phyloP scores from a whole-genome alignment of 2,888 invertebrate species.

The Trisateles emortualis region DNA sequence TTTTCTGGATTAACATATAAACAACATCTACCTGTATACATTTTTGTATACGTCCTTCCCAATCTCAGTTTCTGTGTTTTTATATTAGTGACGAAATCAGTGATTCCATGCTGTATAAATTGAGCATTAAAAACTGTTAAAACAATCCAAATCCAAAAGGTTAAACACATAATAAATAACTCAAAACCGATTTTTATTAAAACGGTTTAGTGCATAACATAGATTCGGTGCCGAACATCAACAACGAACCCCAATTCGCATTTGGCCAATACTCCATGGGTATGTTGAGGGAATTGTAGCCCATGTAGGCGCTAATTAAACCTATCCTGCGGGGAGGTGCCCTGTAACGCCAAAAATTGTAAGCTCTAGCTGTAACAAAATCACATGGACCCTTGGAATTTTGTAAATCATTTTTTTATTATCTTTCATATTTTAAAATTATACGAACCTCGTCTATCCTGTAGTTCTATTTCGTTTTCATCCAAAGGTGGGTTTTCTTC shows the following conservation, averaged over 20 bases:
- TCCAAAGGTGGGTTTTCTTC: constrained; percentile 92
- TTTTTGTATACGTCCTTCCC: constrained; percentile 20
- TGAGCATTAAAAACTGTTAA: constrained; percentile 29
- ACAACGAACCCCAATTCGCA: constrained; percentile 88
- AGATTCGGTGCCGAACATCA: constrained; percentile 66
- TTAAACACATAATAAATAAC: constrained; percentile 24
- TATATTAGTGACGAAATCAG: constrained; percentile 35
- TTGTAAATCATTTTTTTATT: constrained; percentile 44
- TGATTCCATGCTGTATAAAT: constrained; percentile 6
- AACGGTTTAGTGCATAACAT: constrained; percentile 55
- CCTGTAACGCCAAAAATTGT: constrained; percentile 87
- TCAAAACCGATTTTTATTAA: constrained; percentile 41
- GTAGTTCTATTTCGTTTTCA: constrained; percentile 89
- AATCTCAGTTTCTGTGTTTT: constrained; percentile 5
- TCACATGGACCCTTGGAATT: constrained; percentile 74
- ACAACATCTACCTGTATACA: constrained; percentile 8
- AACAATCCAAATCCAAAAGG: constrained; percentile 34
- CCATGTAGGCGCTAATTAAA: constrained; percentile 81
- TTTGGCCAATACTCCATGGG: constrained; percentile 87
- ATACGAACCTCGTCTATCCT: constrained; percentile 89
- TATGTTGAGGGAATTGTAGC: constrained; percentile 84
- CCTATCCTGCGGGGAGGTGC: constrained; percentile 74
- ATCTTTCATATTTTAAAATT: constrained; percentile 6
- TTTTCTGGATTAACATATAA: background rate
- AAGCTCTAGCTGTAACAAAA: constrained; percentile 87